These are phyloP conservation scores for Lamellibrachia columna DNA, from an alignment of 2,888 invertebrate species.

Conservation along the genomic window DNA sequence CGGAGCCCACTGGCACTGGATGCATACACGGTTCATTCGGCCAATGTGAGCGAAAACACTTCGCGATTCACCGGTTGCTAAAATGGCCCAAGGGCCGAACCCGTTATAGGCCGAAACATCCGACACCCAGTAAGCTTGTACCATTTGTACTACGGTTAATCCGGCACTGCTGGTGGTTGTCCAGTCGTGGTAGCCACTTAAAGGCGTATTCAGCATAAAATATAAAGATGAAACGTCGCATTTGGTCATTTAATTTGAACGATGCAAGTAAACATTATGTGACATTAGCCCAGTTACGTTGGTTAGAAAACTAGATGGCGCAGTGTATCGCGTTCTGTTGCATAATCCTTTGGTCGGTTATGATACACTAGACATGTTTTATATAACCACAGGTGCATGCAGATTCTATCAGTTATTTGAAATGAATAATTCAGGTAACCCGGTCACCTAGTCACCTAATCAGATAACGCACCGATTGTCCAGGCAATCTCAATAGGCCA, in stretches of 20 bases:
- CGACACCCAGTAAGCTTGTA: too few relatives aligned
- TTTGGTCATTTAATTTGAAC: background rate
- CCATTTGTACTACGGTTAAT: too few relatives aligned
- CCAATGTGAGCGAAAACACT: too few relatives aligned
- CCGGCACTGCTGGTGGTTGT: background rate
- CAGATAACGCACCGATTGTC: background rate
- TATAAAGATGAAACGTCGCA: background rate
- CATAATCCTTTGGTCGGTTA: background rate
- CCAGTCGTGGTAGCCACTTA: background rate
- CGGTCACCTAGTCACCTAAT: conserved; percentile 16
- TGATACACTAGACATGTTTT: background rate
- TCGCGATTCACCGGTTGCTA: too few relatives aligned
- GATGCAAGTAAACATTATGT: background rate
- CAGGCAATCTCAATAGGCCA: background rate
- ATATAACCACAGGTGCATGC: background rate
- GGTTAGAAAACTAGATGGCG: background rate
- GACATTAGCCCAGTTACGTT: background rate
- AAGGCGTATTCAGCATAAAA: background rate
- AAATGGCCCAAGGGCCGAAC: too few relatives aligned
- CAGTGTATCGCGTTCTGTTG: background rate
- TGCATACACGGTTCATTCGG: too few relatives aligned
- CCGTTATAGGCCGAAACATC: too few relatives aligned
- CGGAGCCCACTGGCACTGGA: too few relatives aligned
- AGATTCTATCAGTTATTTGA: background rate
- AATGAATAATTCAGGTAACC: conserved; percentile 1